Conservation (phyloP, 2,888 invertebrate species). For the Apodemia duryi region DNA sequence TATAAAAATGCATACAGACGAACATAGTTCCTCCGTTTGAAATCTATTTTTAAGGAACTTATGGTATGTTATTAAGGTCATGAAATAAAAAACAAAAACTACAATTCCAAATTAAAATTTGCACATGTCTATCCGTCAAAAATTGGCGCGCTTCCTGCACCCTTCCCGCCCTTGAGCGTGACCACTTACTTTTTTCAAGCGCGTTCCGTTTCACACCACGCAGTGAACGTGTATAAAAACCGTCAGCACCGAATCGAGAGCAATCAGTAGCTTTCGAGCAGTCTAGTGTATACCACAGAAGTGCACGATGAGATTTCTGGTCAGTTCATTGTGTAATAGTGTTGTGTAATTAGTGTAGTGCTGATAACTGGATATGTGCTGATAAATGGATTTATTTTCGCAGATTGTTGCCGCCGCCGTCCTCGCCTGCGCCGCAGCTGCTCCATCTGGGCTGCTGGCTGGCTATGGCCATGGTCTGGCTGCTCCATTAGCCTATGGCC, state of each 20-base stretch:
- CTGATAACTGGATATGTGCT: slow-evolving; percentile 28
- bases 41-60: too few species aligned
- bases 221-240: slow-evolving; percentile 63
- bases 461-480: slow-evolving; percentile 43
- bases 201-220: slow-evolving; percentile 59
- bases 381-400: slow-evolving; percentile 41
- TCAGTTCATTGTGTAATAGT: slow-evolving; percentile 50
- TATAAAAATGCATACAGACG: too few species aligned
- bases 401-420: slow-evolving; percentile 80
- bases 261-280: slow-evolving; percentile 77
- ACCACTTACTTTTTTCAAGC: slow-evolving; percentile 72
- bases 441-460: slow-evolving; percentile 61
- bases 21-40: background rate
- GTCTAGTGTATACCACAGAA: slow-evolving; percentile 64
- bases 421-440: slow-evolving; percentile 67
- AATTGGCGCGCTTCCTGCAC: slow-evolving; percentile 67
- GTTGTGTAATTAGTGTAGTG: slow-evolving; percentile 38
- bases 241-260: slow-evolving; percentile 56
- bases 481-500: slow-evolving; percentile 33
- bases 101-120: slow-evolving; percentile 41
- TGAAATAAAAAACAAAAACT: slow-evolving; percentile 20
- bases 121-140: slow-evolving; percentile 49
- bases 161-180: slow-evolving; percentile 72
- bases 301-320: slow-evolving; percentile 78
- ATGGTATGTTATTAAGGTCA: background rate